Evolutionary conservation across 1,140 invertebrate genomes (phyloP), one percentile per base, ranked within the genome.

Genomic region (Drosophila tristis): DNA sequence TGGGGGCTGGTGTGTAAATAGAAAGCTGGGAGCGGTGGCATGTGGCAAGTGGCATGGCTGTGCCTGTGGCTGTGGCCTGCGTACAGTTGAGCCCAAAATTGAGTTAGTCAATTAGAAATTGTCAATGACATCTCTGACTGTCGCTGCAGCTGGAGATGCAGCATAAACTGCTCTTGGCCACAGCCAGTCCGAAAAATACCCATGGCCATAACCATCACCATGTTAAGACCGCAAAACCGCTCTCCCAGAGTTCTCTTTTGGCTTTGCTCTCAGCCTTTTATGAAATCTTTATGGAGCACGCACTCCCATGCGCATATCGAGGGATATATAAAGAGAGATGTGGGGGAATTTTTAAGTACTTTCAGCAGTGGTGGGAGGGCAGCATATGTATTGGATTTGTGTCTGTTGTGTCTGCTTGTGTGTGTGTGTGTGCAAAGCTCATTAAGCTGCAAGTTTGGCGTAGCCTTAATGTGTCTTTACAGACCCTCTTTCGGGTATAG

Each of bases 61-160:
- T 16, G 56, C 55, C 45, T 31, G 65, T 55, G 63, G 47, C 35
- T 31, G 65, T 55, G 63, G 47, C 35, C 51, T 77, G 49, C 8
- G 26, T 35, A 35, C 31, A 35, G 50, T 61, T 39, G 59, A 50
- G 57, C 74, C 49, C 53, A 31, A 80, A 89, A 87, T 87, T 74
- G 75, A 80, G 85, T 87, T 87, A 87, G 75, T 84, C 84, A 87
- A 87, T 89, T 87, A 89, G 72, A 79, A 79, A 82, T 73, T 75
- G 60, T 67, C 6, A 45, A 42, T 39, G 42, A 35, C 42, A 47
- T 57, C n/a, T 39, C n/a, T 65, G 25, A 8, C 9, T 31, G 64
- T 47, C 23, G 16, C 5, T 23, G 13, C 42, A 29, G 42, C 23
- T 45, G 13, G 29, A 29, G 60, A 55, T 56, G 29, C n/a, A 39